Evolutionary conservation across 2,888 invertebrate species (phyloP).

Genomic region (Hofmannophila pseudospretella): DNA sequence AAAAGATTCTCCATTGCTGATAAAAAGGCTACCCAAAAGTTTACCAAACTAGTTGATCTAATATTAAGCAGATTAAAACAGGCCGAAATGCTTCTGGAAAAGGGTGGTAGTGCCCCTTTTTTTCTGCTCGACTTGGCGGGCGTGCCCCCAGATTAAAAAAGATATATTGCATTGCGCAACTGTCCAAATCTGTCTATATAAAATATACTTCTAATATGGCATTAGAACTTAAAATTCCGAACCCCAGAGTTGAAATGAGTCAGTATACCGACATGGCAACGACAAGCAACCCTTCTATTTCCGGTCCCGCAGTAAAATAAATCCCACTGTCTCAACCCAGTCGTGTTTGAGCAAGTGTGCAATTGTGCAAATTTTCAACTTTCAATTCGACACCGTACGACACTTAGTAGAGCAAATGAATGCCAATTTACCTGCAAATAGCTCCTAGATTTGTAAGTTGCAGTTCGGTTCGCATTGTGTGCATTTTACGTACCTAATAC

Average conservation of each 20-base stretch:
- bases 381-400: not conserved
- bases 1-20: too few relatives aligned
- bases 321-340: constrained; percentile 6
- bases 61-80: too few relatives aligned
- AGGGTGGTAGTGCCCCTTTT: too few relatives aligned
- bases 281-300: constrained; percentile 10
- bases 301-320: constrained; percentile 13
- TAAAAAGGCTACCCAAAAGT: too few relatives aligned
- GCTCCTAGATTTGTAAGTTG: not conserved
- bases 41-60: too few relatives aligned
- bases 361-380: constrained; percentile 11
- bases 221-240: not conserved
- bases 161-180: too few relatives aligned
- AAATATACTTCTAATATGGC: not conserved
- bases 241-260: not conserved
- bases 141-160: too few relatives aligned
- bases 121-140: too few relatives aligned
- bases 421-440: not conserved
- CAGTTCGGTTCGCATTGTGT: not conserved
- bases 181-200: too few relatives aligned
- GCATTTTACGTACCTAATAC: too few relatives aligned
- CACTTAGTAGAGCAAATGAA: not conserved
- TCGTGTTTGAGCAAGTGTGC: constrained; percentile 7
- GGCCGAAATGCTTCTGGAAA: too few relatives aligned
- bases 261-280: not conserved